These are phyloP conservation scores for Shinisaurus crocodilurus DNA, from an alignment of 2,113 vertebrate species.

Conservation along the genomic window DNA sequence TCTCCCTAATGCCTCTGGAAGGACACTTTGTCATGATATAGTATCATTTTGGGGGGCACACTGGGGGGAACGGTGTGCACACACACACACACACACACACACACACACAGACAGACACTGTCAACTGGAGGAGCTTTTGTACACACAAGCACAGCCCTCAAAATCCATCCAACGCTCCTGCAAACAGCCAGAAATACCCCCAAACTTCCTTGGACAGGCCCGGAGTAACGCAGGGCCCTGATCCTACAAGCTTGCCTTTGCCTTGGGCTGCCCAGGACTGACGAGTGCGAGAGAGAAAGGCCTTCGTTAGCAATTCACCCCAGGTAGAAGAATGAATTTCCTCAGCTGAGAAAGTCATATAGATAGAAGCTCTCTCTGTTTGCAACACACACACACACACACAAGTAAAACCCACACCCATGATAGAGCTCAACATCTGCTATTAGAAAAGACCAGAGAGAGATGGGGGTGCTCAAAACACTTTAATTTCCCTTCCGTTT, in stretches of 20 bases:
- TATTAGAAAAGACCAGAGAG: not conserved
- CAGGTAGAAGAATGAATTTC: constrained; percentile 76
- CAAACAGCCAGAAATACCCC: too few relatives aligned
- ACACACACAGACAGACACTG: too few relatives aligned
- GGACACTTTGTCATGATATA: too few relatives aligned
- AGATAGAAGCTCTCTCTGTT: constrained; percentile 72
- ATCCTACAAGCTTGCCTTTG: not conserved
- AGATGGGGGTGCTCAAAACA: fast-evolving
- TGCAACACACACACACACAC: constrained; percentile 34
- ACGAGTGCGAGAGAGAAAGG: constrained; percentile 58
- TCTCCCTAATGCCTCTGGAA: too few relatives aligned
- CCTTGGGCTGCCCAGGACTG: not conserved
- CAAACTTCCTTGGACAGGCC: not conserved
- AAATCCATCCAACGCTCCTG: not conserved
- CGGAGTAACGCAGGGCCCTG: not conserved
- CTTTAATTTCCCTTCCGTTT: not conserved
- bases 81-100: too few relatives aligned
- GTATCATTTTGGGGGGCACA: too few relatives aligned
- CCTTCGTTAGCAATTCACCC: constrained; percentile 76
- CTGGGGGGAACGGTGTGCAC: too few relatives aligned
- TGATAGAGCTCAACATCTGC: not conserved
- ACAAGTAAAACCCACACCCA: not conserved
- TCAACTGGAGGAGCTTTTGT: not conserved
- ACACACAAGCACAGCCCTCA: not conserved
- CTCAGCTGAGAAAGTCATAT: constrained; percentile 73